Percentiles rank a stretch among this genome's conserved stretches.
These are phyloP conservation scores for Caenorhabditis brenneri DNA, from an alignment of 1,140 invertebrate species.

Conservation along the genomic window DNA sequence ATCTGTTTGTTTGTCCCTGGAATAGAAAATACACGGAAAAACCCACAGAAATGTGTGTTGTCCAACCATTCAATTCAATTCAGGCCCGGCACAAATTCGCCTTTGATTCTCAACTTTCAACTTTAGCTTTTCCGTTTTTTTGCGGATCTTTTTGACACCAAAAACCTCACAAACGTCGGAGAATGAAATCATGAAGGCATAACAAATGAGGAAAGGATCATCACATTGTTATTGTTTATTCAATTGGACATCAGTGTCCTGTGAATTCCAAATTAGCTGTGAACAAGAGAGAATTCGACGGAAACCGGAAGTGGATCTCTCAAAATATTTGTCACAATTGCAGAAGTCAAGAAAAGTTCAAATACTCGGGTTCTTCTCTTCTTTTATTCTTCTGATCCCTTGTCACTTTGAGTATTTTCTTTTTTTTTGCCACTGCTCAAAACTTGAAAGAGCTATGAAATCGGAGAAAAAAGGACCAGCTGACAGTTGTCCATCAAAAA, in stretches of 20 bases:
- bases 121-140: neutral
- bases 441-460: neutral
- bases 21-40: neutral
- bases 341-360: neutral
- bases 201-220: neutral
- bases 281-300: neutral
- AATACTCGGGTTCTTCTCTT: too few species aligned
- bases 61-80: slow-evolving; percentile 7
- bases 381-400: neutral
- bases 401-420: neutral
- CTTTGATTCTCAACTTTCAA: slow-evolving; percentile 9
- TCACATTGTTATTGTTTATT: slow-evolving; percentile 11
- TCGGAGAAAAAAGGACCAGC: neutral
- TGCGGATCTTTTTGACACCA: neutral
- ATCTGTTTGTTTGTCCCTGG: neutral
- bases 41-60: neutral
- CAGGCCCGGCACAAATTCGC: neutral
- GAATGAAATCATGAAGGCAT: neutral
- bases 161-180: neutral
- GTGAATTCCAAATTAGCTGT: neutral
- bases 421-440: too few species aligned
- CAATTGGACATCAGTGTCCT: neutral
- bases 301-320: neutral
- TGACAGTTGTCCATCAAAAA: slow-evolving; percentile 38
- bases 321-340: neutral